phyloP scores from a whole-genome alignment of 2,888 invertebrate genomes.

The Thera britannica region DNA sequence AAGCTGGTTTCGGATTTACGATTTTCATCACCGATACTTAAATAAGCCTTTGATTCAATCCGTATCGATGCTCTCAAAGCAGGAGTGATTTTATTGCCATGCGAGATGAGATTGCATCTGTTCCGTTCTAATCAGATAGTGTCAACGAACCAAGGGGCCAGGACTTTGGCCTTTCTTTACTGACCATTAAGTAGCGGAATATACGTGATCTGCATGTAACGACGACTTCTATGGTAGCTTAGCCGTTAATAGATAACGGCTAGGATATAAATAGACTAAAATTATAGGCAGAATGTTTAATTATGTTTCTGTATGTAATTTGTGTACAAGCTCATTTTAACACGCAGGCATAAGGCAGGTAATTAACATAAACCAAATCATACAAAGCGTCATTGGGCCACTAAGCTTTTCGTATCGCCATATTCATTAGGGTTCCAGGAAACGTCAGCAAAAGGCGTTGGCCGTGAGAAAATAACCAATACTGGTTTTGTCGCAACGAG shows the following conservation, averaged over 20 bases:
- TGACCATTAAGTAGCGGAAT: conserved; percentile 31
- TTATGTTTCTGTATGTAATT: neutral
- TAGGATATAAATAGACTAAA: conserved; percentile 3
- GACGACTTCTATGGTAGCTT: conserved; percentile 19
- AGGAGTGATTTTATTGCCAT: conserved; percentile 15
- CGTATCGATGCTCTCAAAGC: conserved; percentile 9
- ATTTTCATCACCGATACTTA: conserved; percentile 5
- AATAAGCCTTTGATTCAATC: neutral
- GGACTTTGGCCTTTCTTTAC: conserved; percentile 38
- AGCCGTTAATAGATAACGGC: conserved; percentile 10
- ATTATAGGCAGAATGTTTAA: neutral
- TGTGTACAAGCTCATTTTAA: neutral
- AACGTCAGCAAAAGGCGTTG: conserved; percentile 46
- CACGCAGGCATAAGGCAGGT: neutral
- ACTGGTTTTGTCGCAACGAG: conserved; percentile 40
- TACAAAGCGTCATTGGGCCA: conserved; percentile 42
- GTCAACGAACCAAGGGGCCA: conserved; percentile 38
- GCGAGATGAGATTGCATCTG: conserved; percentile 30
- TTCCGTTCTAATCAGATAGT: conserved; percentile 33
- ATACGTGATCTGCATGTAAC: conserved; percentile 37
- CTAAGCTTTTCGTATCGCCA: conserved; percentile 44
- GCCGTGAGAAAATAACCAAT: conserved; percentile 55
- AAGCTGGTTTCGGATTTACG: conserved; percentile 8
- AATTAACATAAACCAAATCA: conserved; percentile 25
- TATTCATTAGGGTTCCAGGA: conserved; percentile 51